Evolutionary conservation across 1,140 invertebrate genomes (phyloP).

Genomic region (Nephila pilipes): DNA sequence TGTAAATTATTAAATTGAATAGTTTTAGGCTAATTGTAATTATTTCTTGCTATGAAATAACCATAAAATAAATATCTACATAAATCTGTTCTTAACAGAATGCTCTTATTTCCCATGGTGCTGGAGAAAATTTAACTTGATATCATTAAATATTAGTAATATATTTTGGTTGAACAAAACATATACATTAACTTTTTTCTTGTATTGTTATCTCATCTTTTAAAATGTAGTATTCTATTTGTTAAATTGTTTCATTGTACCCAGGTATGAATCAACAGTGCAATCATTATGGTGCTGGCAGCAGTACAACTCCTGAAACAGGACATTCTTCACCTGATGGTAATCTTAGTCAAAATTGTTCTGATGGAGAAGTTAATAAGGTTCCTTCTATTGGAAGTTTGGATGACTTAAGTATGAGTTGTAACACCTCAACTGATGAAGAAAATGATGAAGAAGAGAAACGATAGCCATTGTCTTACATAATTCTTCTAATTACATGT

Average conservation of each 20-base stretch:
- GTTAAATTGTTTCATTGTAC: not conserved
- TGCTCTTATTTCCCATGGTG: too few species aligned
- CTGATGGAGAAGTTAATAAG: slow-evolving; percentile 70
- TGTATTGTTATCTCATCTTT: too few species aligned
- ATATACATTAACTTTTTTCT: too few species aligned
- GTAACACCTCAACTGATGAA: slow-evolving; percentile 63
- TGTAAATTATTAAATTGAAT: too few species aligned
- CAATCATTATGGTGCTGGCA: slow-evolving; percentile 56
- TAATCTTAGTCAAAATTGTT: slow-evolving; percentile 72
- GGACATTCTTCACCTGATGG: slow-evolving; percentile 73
- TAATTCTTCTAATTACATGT: not conserved
- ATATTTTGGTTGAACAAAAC: too few species aligned
- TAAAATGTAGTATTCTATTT: too few species aligned
- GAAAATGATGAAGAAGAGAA: slow-evolving; percentile 71
- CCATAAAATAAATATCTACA: too few species aligned
- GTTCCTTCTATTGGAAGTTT: slow-evolving; percentile 69
- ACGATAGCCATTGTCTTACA: slow-evolving; percentile 44
- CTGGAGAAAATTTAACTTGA: too few species aligned
- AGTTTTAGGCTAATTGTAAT: too few species aligned
- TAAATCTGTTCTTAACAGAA: too few species aligned
- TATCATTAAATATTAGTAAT: too few species aligned
- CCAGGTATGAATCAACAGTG: slow-evolving; percentile 57
- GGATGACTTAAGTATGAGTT: slow-evolving; percentile 73
- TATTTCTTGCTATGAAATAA: too few species aligned
- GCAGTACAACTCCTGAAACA: slow-evolving; percentile 55